These are phyloP conservation scores for Drosophila meridiana DNA, from an alignment of 2,888 invertebrate genomes.

Conservation along the genomic window DNA sequence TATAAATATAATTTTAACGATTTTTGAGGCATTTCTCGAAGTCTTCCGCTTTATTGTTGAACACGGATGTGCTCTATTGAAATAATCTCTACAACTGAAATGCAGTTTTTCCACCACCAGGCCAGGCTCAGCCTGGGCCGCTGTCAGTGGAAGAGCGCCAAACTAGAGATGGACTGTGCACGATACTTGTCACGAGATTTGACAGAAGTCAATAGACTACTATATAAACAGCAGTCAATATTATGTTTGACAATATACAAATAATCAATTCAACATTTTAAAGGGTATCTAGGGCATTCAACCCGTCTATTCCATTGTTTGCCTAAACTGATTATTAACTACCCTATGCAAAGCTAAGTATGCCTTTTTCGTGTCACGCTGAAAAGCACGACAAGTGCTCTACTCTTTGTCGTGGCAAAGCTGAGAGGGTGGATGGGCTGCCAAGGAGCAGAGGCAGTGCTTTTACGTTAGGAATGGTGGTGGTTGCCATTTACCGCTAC, in stretches of 20 bases:
- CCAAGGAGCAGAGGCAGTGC: neutral
- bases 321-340: neutral
- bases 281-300: neutral
- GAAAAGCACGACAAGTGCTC: neutral
- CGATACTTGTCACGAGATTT: neutral
- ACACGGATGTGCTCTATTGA: conserved; percentile 67
- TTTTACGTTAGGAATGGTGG: conserved; percentile 43
- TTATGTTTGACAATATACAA: too few species aligned
- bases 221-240: too few species aligned
- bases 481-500: conserved; percentile 19
- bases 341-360: neutral
- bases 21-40: neutral
- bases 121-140: conserved; percentile 31
- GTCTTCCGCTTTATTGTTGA: conserved; percentile 39
- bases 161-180: neutral
- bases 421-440: conserved; percentile 25
- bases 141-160: conserved; percentile 40
- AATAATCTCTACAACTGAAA: conserved; percentile 81
- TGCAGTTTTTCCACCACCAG: conserved; percentile 77
- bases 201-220: neutral
- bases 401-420: conserved; percentile 9
- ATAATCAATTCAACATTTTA: neutral
- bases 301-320: neutral
- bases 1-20: conserved; percentile 2
- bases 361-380: conserved; percentile 4